Evolutionary conservation across 2,888 invertebrate genomes (phyloP).

Genomic region (Germaria angustata): DNA sequence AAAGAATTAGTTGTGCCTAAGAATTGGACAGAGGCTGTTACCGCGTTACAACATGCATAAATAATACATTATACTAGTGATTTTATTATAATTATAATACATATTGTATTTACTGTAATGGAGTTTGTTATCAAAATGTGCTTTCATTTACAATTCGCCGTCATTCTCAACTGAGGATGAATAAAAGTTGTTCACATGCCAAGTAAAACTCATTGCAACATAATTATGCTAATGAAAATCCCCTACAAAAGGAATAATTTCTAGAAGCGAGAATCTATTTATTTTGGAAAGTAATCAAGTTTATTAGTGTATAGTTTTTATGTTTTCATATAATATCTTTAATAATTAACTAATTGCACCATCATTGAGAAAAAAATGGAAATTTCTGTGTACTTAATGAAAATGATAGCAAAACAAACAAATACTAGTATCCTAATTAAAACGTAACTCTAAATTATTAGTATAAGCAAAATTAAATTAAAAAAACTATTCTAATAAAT

Average conservation of each 20-base stretch:
- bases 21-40: too few relatives aligned
- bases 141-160: background rate
- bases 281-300: too few relatives aligned
- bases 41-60: background rate
- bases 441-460: too few relatives aligned
- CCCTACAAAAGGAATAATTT: background rate
- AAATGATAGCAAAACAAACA: too few relatives aligned
- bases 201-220: constrained; percentile 24
- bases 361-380: background rate
- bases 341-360: constrained; percentile 8
- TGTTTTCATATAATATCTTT: too few relatives aligned
- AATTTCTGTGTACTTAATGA: background rate
- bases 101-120: too few relatives aligned
- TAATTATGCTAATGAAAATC: constrained; percentile 48
- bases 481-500: too few relatives aligned
- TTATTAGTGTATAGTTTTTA: too few relatives aligned
- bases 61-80: background rate
- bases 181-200: constrained; percentile 16
- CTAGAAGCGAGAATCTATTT: background rate
- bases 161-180: background rate
- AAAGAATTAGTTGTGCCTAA: too few relatives aligned
- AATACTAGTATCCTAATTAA: too few relatives aligned
- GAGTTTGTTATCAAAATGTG: background rate
- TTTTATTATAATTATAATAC: background rate
- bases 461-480: too few relatives aligned